phyloP scores from a whole-genome alignment of 2,888 invertebrate species.

The Sisyra nigra region DNA sequence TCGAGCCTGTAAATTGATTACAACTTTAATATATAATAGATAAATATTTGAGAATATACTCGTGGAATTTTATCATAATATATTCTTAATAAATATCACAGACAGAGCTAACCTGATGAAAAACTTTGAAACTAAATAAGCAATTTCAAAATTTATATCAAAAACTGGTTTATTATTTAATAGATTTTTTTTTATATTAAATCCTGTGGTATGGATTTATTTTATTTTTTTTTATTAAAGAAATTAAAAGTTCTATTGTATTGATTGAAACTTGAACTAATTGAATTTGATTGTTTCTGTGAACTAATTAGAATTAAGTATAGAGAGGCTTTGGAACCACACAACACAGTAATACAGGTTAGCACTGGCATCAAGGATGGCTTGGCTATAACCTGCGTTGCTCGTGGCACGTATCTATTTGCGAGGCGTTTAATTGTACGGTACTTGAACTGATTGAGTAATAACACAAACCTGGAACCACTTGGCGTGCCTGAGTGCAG shows the following conservation, averaged over 20 bases:
- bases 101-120: slow-evolving; percentile 9
- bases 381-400: slow-evolving; percentile 4
- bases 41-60: background rate
- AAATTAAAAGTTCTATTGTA: no score
- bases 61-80: background rate
- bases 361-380: slow-evolving; percentile 6
- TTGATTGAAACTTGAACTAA: no score
- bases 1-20: slow-evolving; percentile 58
- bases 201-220: no score
- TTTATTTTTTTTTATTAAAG: no score
- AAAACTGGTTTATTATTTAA: no score
- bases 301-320: no score
- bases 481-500: slow-evolving; percentile 99
- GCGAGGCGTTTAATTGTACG: slow-evolving; percentile 1
- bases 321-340: no score
- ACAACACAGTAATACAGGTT: slow-evolving; percentile 3
- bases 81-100: background rate
- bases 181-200: no score
- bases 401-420: slow-evolving; percentile 8
- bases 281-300: no score
- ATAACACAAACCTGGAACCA: slow-evolving; percentile 94
- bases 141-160: no score
- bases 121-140: background rate
- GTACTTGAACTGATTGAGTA: slow-evolving; percentile 16
- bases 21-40: background rate